Percentiles rank a stretch among this genome's conserved stretches.
These are phyloP conservation scores for Siderastrea siderea DNA, from an alignment of 92 coral and sea anemone species.

Conservation along the genomic window DNA sequence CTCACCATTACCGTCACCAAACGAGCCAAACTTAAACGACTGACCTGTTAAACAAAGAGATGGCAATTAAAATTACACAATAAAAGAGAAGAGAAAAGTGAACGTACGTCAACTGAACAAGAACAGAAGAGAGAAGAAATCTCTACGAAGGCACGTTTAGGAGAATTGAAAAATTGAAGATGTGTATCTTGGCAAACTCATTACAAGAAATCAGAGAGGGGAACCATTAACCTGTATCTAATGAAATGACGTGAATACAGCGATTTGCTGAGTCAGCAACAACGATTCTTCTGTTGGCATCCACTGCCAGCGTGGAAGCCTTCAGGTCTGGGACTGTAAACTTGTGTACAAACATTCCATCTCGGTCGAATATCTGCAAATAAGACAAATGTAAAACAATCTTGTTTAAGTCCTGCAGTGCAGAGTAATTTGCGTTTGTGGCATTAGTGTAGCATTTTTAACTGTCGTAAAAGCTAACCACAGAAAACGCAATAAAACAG, in stretches of 20 bases:
- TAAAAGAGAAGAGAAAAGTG: too few relatives aligned
- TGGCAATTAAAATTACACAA: background rate
- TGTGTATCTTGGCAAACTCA: too few relatives aligned
- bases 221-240: slow-evolving; percentile 87
- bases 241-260: slow-evolving; percentile 95
- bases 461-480: too few relatives aligned
- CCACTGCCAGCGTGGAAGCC: slow-evolving; percentile 98
- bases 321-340: slow-evolving; percentile 93
- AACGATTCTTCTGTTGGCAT: slow-evolving; percentile 91
- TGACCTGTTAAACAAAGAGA: slow-evolving; percentile 75
- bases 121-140: too few relatives aligned
- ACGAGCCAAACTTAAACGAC: slow-evolving; percentile 98
- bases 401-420: background rate
- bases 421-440: too few relatives aligned
- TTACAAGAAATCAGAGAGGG: too few relatives aligned
- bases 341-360: slow-evolving; percentile 98
- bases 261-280: slow-evolving; percentile 99
- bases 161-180: too few relatives aligned
- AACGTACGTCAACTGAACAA: too few relatives aligned
- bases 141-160: too few relatives aligned
- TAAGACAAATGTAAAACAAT: background rate
- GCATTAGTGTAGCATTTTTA: too few relatives aligned
- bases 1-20: slow-evolving; percentile 98
- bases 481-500: too few relatives aligned
- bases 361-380: slow-evolving; percentile 93